A percentile compares a stretch with the other conserved stretches of the same genome.
Conservation (phyloP, 2,888 invertebrate species). For the Dendrolimus pini region DNA sequence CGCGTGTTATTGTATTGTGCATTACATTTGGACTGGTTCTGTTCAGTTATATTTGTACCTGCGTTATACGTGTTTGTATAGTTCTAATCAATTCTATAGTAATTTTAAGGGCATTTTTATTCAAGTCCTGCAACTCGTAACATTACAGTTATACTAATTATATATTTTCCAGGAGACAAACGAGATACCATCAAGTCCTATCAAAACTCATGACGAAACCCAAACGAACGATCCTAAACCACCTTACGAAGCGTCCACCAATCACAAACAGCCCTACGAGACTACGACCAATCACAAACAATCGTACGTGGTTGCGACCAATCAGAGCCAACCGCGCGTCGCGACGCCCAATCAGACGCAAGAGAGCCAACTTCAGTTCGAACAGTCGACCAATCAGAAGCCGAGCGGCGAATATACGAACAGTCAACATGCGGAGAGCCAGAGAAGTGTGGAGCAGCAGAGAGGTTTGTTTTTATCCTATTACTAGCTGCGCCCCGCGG, state of each 20-base stretch:
- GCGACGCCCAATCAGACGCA: slow-evolving; percentile 29
- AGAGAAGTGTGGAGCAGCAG: slow-evolving; percentile 10
- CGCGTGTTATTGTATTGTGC: too few relatives aligned
- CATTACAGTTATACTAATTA: too few relatives aligned
- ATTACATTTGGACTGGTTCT: too few relatives aligned
- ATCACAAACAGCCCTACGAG: slow-evolving; percentile 14
- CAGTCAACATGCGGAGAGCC: slow-evolving; percentile 9
- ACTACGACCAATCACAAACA: slow-evolving; percentile 16
- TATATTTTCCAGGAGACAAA: slow-evolving; percentile 19
- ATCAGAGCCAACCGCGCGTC: slow-evolving; percentile 14
- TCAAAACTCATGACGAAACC: slow-evolving; percentile 24
- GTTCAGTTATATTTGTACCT: too few relatives aligned
- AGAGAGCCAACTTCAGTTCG: slow-evolving; percentile 5
- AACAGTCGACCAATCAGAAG: slow-evolving; percentile 17
- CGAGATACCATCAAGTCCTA: slow-evolving; percentile 26
- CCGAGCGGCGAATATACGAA: slow-evolving; percentile 5
- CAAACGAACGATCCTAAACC: slow-evolving; percentile 16
- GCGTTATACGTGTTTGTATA: too few relatives aligned
- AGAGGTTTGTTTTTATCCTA: background rate
- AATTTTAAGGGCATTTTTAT: too few relatives aligned
- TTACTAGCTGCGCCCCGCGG: too few relatives aligned
- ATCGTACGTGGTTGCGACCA: slow-evolving; percentile 10
- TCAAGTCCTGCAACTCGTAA: too few relatives aligned
- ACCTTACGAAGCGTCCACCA: slow-evolving; percentile 14
- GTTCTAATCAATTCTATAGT: too few relatives aligned